These are phyloP conservation scores for Xanthia togata DNA, from an alignment of 2,888 invertebrate genomes.

Conservation along the genomic window DNA sequence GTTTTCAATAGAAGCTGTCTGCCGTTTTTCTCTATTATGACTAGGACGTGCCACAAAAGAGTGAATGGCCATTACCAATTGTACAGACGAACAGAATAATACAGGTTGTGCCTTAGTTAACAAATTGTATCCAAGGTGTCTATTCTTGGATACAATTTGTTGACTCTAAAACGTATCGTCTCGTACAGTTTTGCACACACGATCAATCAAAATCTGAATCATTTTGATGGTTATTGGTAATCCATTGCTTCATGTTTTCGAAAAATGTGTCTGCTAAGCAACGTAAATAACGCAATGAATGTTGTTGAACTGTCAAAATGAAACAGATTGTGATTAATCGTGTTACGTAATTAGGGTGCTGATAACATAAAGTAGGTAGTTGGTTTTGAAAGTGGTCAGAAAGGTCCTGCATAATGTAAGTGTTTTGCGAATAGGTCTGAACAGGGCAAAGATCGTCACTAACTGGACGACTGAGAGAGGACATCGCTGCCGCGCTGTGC, in stretches of 20 bases:
- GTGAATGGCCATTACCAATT: neutral
- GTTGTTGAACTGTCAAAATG: no score
- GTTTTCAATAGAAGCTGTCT: neutral
- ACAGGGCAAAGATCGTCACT: neutral
- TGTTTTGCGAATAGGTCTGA: neutral
- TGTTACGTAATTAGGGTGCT: neutral
- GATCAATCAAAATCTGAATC: no score
- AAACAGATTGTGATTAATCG: no score
- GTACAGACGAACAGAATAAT: neutral
- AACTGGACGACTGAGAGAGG: neutral
- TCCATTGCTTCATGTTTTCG: no score
- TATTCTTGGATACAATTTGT: neutral
- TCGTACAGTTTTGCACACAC: neutral
- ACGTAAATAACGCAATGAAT: no score
- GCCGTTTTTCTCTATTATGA: neutral
- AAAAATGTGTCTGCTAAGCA: no score
- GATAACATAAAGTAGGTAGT: conserved; percentile 11
- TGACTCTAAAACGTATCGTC: neutral
- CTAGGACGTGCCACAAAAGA: neutral
- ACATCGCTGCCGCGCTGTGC: neutral
- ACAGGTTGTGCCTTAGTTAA: neutral
- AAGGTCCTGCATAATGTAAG: neutral
- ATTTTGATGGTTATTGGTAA: no score
- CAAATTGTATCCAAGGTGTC: no score
- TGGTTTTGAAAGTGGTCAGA: neutral